These are phyloP conservation scores for Ladona fulva DNA, from an alignment of 1,140 invertebrate genomes.

Conservation along the genomic window DNA sequence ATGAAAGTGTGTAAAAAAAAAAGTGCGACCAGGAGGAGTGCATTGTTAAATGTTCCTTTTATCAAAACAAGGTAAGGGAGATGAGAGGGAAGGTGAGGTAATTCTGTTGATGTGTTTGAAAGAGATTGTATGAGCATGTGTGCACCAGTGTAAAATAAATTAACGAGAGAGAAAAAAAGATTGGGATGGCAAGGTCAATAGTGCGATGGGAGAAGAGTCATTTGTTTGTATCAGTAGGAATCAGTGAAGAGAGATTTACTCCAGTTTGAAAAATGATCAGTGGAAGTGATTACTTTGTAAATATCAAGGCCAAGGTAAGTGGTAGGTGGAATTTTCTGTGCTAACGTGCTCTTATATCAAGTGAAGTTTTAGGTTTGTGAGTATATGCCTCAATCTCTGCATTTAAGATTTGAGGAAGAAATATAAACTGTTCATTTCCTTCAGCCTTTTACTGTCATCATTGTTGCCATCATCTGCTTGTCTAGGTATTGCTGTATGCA, in stretches of 20 bases:
- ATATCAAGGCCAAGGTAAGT: too few relatives aligned
- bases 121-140: constrained; percentile 1
- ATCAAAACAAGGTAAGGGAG: background rate
- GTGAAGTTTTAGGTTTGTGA: too few relatives aligned
- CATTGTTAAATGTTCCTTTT: background rate
- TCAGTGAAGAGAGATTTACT: background rate
- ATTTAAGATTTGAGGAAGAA: too few relatives aligned
- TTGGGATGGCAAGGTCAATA: background rate
- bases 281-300: background rate
- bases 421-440: too few relatives aligned
- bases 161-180: background rate
- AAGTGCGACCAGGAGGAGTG: background rate
- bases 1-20: background rate
- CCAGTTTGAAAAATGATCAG: background rate
- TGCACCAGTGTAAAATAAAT: background rate
- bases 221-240: background rate
- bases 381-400: too few relatives aligned
- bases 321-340: too few relatives aligned
- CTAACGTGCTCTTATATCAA: too few relatives aligned
- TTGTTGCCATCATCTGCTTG: too few relatives aligned
- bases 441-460: too few relatives aligned
- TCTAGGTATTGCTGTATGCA: too few relatives aligned
- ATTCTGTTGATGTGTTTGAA: background rate
- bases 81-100: background rate
- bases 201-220: background rate